These are phyloP conservation scores for Bradypus variegatus DNA, from an alignment of 2,797 vertebrate genomes.

Conservation along the genomic window DNA sequence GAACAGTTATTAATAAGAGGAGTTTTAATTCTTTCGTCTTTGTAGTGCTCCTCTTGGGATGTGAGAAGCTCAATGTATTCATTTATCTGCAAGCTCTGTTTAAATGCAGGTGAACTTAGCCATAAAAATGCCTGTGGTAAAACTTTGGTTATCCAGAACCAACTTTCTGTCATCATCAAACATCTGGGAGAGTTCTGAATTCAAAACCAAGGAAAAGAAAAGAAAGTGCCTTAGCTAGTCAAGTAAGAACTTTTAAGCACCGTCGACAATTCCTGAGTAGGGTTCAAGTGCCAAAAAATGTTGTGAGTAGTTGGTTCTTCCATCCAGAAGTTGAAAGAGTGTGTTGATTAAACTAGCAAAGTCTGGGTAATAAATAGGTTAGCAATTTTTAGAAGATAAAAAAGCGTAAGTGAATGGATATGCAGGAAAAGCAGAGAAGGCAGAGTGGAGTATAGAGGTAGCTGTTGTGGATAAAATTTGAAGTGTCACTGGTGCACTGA, in stretches of 20 bases:
- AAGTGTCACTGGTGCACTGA: background rate
- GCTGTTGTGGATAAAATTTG: background rate
- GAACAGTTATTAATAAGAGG: background rate
- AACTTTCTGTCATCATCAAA: background rate
- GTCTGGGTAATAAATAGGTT: constrained; percentile 7
- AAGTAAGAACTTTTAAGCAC: background rate
- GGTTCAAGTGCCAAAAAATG: background rate
- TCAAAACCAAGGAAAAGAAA: background rate
- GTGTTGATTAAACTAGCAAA: background rate
- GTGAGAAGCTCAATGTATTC: background rate
- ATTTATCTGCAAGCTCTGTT: background rate
- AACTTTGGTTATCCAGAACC: constrained; percentile 6
- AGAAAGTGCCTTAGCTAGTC: background rate
- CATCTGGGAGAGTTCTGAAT: background rate
- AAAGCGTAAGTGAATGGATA: background rate
- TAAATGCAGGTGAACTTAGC: background rate
- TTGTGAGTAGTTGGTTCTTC: background rate
- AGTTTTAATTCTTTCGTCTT: background rate
- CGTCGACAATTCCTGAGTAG: constrained; percentile 16
- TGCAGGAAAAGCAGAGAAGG: background rate
- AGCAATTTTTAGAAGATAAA: constrained; percentile 13
- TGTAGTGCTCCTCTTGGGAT: background rate
- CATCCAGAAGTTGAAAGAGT: background rate
- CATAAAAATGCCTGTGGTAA: background rate
- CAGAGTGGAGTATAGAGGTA: background rate